Conservation (phyloP, 2,888 invertebrate species). For the Criorhina ranunculi region DNA sequence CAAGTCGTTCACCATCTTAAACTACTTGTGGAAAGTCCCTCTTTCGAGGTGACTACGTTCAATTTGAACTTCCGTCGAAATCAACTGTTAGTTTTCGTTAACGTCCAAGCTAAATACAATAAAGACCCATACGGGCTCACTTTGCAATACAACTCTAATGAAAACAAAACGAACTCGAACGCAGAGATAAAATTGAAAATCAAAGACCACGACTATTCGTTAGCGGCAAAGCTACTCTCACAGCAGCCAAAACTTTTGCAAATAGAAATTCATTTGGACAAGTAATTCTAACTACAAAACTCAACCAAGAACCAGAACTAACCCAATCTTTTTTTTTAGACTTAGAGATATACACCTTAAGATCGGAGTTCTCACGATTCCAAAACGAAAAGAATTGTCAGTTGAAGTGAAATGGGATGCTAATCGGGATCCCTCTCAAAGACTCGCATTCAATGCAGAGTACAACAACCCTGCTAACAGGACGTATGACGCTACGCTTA, state of each 20-base stretch:
- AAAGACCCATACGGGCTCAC: conserved; percentile 88
- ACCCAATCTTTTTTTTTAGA: conserved; percentile 84
- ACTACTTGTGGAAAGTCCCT: conserved; percentile 89
- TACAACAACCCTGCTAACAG: conserved; percentile 87
- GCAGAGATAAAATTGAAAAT: conserved; percentile 87
- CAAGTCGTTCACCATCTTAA: conserved; percentile 89
- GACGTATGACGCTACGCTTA: conserved; percentile 88
- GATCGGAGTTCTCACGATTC: conserved; percentile 87
- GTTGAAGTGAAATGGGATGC: conserved; percentile 94
- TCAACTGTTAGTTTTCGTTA: conserved; percentile 88
- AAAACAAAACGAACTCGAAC: conserved; percentile 87
- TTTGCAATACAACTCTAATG: conserved; percentile 87
- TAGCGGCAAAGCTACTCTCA: conserved; percentile 88
- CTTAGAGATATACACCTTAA: conserved; percentile 90
- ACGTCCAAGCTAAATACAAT: conserved; percentile 87
- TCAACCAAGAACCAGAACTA: conserved; percentile 55
- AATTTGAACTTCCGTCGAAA: conserved; percentile 89
- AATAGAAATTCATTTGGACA: conserved; percentile 91
- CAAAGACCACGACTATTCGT: conserved; percentile 88
- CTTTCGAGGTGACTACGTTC: conserved; percentile 89
- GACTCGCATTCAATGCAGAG: conserved; percentile 85
- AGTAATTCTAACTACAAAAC: conserved; percentile 85
- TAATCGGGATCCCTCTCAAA: conserved; percentile 91
- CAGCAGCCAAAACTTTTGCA: conserved; percentile 88
- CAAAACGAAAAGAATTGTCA: conserved; percentile 88